Conservation (phyloP, 2,113 vertebrate genomes). For the Anoura caudifer region DNA sequence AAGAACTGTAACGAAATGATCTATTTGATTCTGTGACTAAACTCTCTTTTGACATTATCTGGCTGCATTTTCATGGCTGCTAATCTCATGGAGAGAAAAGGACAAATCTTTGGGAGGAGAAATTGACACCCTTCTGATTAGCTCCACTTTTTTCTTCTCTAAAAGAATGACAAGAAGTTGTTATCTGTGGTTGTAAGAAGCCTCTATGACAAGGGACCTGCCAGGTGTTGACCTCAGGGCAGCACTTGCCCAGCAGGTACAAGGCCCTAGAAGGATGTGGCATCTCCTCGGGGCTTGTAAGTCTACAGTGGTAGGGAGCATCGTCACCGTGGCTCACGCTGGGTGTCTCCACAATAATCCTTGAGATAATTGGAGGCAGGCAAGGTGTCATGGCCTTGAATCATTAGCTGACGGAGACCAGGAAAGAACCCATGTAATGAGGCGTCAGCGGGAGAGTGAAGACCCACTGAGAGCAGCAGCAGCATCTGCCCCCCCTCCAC, state of each 20-base stretch:
- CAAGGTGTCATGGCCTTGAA: neutral
- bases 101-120: neutral
- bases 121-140: neutral
- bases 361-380: constrained; percentile 25
- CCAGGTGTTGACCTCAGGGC: neutral
- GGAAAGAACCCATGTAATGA: neutral
- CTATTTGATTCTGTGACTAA: neutral
- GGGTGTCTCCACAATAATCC: neutral
- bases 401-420: neutral
- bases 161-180: neutral
- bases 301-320: neutral
- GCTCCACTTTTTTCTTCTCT: neutral
- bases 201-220: neutral
- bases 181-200: neutral
- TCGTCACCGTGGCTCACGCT: neutral
- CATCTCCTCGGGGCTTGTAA: neutral
- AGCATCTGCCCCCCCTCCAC: neutral
- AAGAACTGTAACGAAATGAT: neutral
- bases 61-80: neutral
- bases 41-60: neutral
- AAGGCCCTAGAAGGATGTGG: neutral
- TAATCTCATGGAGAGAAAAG: neutral
- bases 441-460: neutral
- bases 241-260: neutral
- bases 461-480: neutral